A percentile compares a stretch with the other conserved stretches of the same genome.
Conservation (phyloP, 2,888 invertebrate species). For the Hypena proboscidalis region DNA sequence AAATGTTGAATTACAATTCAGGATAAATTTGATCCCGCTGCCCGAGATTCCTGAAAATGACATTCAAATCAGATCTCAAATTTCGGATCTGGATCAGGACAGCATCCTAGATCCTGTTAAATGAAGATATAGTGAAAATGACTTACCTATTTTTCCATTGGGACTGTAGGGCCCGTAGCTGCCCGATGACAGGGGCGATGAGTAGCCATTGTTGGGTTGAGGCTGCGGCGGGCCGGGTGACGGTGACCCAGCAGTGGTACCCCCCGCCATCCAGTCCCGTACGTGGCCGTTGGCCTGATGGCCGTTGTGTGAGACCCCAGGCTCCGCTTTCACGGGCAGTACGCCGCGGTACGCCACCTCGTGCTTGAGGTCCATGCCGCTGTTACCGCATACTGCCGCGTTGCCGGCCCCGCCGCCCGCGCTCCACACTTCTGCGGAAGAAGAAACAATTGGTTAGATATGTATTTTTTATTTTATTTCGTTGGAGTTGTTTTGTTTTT, state of each 20-base stretch:
- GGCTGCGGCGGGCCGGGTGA: conserved; percentile 89
- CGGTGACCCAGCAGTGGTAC: conserved; percentile 82
- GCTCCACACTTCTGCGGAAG: conserved; percentile 84
- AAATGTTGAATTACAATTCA: too few relatives aligned
- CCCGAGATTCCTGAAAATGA: too few relatives aligned
- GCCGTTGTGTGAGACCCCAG: conserved; percentile 82
- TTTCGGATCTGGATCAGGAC: too few relatives aligned
- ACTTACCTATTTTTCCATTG: conserved; percentile 94
- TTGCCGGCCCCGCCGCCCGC: conserved; percentile 82
- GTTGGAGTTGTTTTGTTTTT: too few relatives aligned
- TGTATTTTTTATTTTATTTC: too few relatives aligned
- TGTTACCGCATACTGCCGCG: conserved; percentile 84
- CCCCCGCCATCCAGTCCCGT: conserved; percentile 83
- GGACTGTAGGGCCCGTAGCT: conserved; percentile 97
- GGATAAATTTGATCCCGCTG: too few relatives aligned
- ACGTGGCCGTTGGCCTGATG: conserved; percentile 79
- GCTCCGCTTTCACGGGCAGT: conserved; percentile 82
- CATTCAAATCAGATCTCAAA: too few relatives aligned
- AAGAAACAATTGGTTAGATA: conserved; percentile 2
- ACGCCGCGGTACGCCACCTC: conserved; percentile 85
- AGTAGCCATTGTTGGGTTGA: conserved; percentile 91
- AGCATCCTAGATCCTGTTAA: too few relatives aligned
- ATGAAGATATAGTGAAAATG: too few relatives aligned
- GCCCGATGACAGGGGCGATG: conserved; percentile 93
- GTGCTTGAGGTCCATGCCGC: conserved; percentile 87